Evolutionary conservation across 2,113 vertebrate genomes (phyloP).

Genomic region (Colaptes auratus): DNA sequence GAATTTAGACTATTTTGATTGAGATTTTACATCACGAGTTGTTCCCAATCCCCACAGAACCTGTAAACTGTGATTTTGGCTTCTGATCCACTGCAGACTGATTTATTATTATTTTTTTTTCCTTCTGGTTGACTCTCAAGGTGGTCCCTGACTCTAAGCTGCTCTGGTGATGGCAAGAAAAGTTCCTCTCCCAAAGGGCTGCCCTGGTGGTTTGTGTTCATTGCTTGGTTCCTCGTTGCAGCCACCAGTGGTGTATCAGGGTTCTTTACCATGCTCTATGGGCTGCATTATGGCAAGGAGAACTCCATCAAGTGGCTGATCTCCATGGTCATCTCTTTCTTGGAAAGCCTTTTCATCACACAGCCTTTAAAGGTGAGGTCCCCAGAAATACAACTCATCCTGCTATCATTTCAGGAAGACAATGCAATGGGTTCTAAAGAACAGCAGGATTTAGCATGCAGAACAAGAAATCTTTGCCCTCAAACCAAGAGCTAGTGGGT

Average conservation of each 20-base stretch:
- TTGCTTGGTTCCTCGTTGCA: conserved; percentile 89
- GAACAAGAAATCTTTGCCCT: neutral
- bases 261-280: conserved; percentile 94
- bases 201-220: conserved; percentile 93
- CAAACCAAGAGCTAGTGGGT: neutral
- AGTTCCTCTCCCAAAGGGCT: conserved; percentile 74
- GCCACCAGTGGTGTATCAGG: conserved; percentile 85
- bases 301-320: conserved; percentile 93
- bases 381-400: neutral
- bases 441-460: neutral
- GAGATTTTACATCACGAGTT: neutral
- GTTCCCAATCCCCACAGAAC: neutral
- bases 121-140: conserved; percentile 28
- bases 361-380: conserved; percentile 91
- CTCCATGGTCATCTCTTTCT: conserved; percentile 90
- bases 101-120: neutral
- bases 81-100: neutral
- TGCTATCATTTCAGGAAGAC: neutral
- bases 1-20: neutral
- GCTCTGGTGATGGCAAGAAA: conserved; percentile 65
- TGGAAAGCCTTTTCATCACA: conserved; percentile 93
- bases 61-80: neutral
- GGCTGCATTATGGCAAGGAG: conserved; percentile 88
- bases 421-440: neutral
- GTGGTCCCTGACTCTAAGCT: conserved; percentile 57